Percentiles rank a stretch among this genome's conserved stretches.
Evolutionary conservation across 2,888 invertebrate species (phyloP).

Genomic region (Pedicia rivosa): DNA sequence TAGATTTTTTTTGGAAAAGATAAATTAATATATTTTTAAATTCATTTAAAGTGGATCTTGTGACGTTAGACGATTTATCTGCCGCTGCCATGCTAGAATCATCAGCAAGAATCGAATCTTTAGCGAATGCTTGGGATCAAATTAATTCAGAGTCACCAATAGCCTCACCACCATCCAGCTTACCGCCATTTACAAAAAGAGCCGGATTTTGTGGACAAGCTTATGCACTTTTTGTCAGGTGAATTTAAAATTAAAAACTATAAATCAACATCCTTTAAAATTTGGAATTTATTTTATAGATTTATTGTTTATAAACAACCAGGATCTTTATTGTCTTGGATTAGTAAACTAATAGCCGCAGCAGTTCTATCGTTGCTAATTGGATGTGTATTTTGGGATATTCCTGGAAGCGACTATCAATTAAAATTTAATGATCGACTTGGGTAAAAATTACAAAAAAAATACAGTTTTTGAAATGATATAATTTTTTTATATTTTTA

Average conservation of each 20-base stretch:
- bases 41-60: slow-evolving; percentile 62
- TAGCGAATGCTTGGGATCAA: slow-evolving; percentile 54
- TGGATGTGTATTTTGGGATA: slow-evolving; percentile 82
- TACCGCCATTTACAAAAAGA: slow-evolving; percentile 46
- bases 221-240: slow-evolving; percentile 41
- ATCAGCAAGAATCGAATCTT: slow-evolving; percentile 77
- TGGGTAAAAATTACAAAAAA: no score
- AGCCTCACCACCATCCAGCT: slow-evolving; percentile 58
- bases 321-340: slow-evolving; percentile 62
- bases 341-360: slow-evolving; percentile 60
- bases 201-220: slow-evolving; percentile 54
- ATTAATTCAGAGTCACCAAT: slow-evolving; percentile 32
- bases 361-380: slow-evolving; percentile 68
- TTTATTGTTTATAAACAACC: slow-evolving; percentile 64
- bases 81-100: slow-evolving; percentile 92
- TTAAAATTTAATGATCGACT: slow-evolving; percentile 58
- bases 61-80: slow-evolving; percentile 83
- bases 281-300: neutral
- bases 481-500: no score
- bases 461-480: no score
- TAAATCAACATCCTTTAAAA: neutral
- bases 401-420: slow-evolving; percentile 60
- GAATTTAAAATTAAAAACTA: neutral
- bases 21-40: slow-evolving; percentile 3
- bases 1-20: neutral